Base-by-base conservation (phyloP, 2,888 invertebrate genomes). In the Apantesis nais region DNA sequence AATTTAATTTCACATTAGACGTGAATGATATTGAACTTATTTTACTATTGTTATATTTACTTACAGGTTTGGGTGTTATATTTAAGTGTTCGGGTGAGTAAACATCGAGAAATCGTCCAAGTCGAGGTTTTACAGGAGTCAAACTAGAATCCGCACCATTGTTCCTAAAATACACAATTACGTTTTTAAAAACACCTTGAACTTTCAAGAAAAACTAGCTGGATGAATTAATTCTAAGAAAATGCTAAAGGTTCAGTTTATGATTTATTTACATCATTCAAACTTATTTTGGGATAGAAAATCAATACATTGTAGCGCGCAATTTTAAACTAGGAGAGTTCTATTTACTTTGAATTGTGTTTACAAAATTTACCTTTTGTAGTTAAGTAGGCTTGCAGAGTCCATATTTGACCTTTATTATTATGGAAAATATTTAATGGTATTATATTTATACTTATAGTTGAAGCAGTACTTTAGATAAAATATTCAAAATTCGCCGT, bases 201-300 rank as follows among this genome's bases (percentile, higher is more conserved):
- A 74, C 68, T 70, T 71, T 71, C 55, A 41, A 62, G 64, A 37
- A 68, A 73, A 72, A 48, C 68, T 76, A 68, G 65, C 71, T 74
- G 67, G 62, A 48, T 73, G 48, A 79, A 83, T 80, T 86, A 85
- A 85, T 82, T 83, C 77, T 82, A 86, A 79, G 78, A 82, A 88
- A 88, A 88, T 82, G 85, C 79, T 87, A 87, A 87, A 88, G 84
- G 87, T 85, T 78, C 83, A 80, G 87, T 88, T 89, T 88, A 91
- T 93, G 92, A 93, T 95, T 95, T 95, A 95, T 95, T 95, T 95
- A 95, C 94, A 94, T 93, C 90, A 85, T 88, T 83, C 88, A 85
- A 89, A 88, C 88, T 91, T 94, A 94, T 93, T 94, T 93, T 93
- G 85, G 86, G 91, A 90, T 84, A 83, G 87, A 95, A 95, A 95